Evolutionary conservation across 2,888 invertebrate genomes (phyloP).

Genomic region (Brassicogethes aeneus): DNA sequence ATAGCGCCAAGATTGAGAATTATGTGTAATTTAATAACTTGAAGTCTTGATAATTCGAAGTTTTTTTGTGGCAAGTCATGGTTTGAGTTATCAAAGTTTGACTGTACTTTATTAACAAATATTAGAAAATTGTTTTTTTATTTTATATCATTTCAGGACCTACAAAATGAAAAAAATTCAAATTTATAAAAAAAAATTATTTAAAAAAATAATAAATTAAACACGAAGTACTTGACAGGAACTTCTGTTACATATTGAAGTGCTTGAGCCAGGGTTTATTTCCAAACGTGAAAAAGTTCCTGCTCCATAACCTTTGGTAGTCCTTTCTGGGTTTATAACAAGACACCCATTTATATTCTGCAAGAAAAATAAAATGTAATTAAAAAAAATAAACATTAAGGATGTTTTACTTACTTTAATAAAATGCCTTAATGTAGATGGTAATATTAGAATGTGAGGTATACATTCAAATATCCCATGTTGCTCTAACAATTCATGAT

Average conservation of each 20-base stretch:
- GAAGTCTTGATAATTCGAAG: no score
- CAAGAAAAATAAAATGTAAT: slow-evolving; percentile 26
- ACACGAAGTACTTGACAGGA: slow-evolving; percentile 21
- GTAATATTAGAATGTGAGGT: slow-evolving; percentile 77
- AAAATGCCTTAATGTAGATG: slow-evolving; percentile 78
- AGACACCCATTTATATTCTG: slow-evolving; percentile 71
- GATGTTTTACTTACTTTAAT: slow-evolving; percentile 53
- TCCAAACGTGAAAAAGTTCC: slow-evolving; percentile 70
- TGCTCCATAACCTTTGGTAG: slow-evolving; percentile 63
- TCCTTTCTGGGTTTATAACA: slow-evolving; percentile 77
- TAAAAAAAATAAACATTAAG: slow-evolving; percentile 2
- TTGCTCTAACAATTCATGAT: slow-evolving; percentile 61
- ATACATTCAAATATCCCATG: slow-evolving; percentile 61
- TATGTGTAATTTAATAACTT: no score
- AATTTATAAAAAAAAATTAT: no score
- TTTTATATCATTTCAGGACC: no score
- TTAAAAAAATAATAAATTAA: slow-evolving; percentile 10
- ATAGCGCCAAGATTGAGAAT: no score
- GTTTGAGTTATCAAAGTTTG: no score
- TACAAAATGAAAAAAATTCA: no score
- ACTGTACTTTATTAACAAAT: no score
- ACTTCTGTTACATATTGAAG: slow-evolving; percentile 17
- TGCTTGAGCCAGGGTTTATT: slow-evolving; percentile 33
- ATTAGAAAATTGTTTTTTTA: no score
- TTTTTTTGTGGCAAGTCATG: no score